phyloP scores from a whole-genome alignment of 2,113 vertebrate species.

The Ammospiza caudacuta region DNA sequence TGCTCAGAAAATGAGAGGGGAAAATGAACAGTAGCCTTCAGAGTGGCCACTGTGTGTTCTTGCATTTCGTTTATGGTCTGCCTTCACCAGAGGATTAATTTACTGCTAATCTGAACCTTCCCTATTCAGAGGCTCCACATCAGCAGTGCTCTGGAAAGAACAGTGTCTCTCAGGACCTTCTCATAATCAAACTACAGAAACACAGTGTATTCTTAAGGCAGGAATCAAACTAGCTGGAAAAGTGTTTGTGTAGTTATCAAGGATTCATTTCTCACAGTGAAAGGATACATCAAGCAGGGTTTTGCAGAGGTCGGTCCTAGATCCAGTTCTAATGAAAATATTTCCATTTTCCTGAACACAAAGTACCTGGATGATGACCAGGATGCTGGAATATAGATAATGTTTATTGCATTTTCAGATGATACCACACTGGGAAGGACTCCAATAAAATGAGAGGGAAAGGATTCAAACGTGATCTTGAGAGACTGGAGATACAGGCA shows the following conservation, averaged over 20 bases:
- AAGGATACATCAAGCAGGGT: background rate
- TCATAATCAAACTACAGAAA: background rate
- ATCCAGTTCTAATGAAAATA: conserved; percentile 12
- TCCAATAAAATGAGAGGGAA: background rate
- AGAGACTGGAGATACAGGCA: background rate
- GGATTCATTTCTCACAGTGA: conserved; percentile 19
- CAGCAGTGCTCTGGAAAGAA: background rate
- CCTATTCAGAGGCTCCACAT: background rate
- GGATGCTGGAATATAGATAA: conserved; percentile 28
- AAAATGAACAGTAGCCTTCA: conserved; percentile 19
- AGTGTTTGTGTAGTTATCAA: conserved; percentile 2
- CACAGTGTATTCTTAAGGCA: background rate
- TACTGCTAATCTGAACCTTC: conserved; percentile 10
- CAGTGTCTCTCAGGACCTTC: background rate
- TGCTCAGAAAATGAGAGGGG: background rate
- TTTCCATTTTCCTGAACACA: conserved; percentile 27
- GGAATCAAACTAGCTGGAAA: conserved; percentile 3
- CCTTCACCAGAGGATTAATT: conserved; percentile 34
- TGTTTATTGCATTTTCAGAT: conserved; percentile 51
- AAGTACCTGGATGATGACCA: conserved; percentile 43
- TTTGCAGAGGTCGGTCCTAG: conserved; percentile 36
- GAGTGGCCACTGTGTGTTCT: background rate
- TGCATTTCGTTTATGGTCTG: conserved; percentile 22
- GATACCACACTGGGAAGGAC: background rate
- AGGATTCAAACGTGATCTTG: background rate